Evolutionary conservation across 1,140 invertebrate species (phyloP).

Genomic region (Antheraea mylitta): DNA sequence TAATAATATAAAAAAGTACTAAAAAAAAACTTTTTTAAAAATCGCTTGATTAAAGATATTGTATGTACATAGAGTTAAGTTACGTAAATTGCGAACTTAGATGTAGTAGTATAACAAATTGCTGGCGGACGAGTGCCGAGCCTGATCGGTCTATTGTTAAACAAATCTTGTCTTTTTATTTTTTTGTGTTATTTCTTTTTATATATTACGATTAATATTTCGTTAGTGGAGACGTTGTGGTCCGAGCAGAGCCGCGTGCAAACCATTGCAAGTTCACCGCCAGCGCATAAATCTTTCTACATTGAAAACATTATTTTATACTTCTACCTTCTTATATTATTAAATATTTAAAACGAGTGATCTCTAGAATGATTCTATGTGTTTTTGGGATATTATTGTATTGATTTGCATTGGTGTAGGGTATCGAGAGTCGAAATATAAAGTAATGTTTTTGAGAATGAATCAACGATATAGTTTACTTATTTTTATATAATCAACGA

Average conservation of each 20-base stretch:
- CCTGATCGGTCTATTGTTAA: conserved; percentile 38
- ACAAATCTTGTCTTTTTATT: conserved; percentile 25
- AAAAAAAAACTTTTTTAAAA: conserved; percentile 68
- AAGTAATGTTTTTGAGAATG: too few species aligned
- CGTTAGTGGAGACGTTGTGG: conserved; percentile 41
- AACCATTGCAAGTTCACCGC: not conserved
- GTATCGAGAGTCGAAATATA: too few species aligned
- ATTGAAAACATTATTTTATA: not conserved
- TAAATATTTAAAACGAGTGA: too few species aligned
- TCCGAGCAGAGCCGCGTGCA: conserved; percentile 19
- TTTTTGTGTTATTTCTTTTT: conserved; percentile 47
- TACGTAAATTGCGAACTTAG: conserved; percentile 71
- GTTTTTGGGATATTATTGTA: too few species aligned
- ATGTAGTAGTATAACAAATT: conserved; percentile 78
- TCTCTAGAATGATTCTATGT: too few species aligned
- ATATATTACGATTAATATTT: conserved; percentile 37
- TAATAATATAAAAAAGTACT: conserved; percentile 66
- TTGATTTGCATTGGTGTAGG: too few species aligned
- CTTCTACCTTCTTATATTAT: not conserved
- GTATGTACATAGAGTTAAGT: conserved; percentile 76
- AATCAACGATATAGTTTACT: too few species aligned
- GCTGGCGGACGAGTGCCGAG: conserved; percentile 41
- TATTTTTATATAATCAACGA: too few species aligned
- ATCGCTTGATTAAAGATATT: conserved; percentile 70
- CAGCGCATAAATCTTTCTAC: too few species aligned